Evolutionary conservation across 2,113 vertebrate genomes (phyloP).

Genomic region (Centropus unirufus): DNA sequence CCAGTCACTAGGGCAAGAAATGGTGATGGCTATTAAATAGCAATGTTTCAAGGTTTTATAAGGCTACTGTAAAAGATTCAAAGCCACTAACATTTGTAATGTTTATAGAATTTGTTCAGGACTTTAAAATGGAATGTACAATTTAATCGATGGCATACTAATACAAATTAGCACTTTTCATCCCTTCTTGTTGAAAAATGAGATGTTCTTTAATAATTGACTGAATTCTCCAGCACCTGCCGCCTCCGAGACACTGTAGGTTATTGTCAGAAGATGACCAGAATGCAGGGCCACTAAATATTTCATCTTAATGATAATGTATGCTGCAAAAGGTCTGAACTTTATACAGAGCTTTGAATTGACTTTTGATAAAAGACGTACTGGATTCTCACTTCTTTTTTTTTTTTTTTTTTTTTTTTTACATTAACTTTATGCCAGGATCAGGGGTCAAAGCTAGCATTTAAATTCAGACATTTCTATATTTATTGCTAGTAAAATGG

Average conservation of each 20-base stretch:
- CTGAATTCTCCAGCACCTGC: slow-evolving; percentile 47
- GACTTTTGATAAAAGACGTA: slow-evolving; percentile 58
- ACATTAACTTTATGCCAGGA: slow-evolving; percentile 40
- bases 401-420: not conserved
- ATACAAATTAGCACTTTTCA: slow-evolving; percentile 49
- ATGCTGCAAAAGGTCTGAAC: slow-evolving; percentile 37
- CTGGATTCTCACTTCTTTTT: not conserved
- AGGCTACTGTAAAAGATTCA: slow-evolving; percentile 36
- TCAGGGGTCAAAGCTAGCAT: slow-evolving; percentile 12
- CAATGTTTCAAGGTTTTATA: slow-evolving; percentile 44
- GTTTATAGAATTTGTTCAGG: slow-evolving; percentile 30
- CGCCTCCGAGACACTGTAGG: slow-evolving; percentile 39
- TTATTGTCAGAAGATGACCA: slow-evolving; percentile 66
- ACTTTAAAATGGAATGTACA: slow-evolving; percentile 32
- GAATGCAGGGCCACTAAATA: slow-evolving; percentile 62
- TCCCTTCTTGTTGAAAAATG: slow-evolving; percentile 53
- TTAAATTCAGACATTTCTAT: slow-evolving; percentile 44
- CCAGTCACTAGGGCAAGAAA: not conserved
- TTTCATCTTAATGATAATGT: slow-evolving; percentile 68
- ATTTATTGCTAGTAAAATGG: slow-evolving; percentile 23
- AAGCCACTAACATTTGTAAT: slow-evolving; percentile 25
- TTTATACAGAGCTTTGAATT: slow-evolving; percentile 49
- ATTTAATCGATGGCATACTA: slow-evolving; percentile 37
- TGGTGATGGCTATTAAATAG: slow-evolving; percentile 18
- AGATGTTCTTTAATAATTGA: slow-evolving; percentile 60